A percentile compares a stretch with the other conserved stretches of the same genome.
Evolutionary conservation across 1,140 invertebrate species (phyloP).

Genomic region (Danaus plexippus): DNA sequence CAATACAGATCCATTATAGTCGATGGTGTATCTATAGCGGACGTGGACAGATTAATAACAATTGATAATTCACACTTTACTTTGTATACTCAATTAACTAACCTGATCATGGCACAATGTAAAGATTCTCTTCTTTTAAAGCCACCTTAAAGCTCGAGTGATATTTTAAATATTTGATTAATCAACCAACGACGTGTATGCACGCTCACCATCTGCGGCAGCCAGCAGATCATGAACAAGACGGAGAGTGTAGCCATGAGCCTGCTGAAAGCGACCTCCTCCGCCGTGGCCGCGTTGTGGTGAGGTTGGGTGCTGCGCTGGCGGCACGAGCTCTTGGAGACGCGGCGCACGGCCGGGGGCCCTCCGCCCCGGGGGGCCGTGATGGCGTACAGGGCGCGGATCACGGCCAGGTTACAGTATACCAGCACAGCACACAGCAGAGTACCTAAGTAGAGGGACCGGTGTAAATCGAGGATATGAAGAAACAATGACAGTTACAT

Average conservation of each 20-base stretch:
- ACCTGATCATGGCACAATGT: too few relatives aligned
- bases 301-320: slow-evolving; percentile 36
- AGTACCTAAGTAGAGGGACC: slow-evolving; percentile 72
- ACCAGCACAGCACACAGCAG: slow-evolving; percentile 83
- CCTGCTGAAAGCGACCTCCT: slow-evolving; percentile 87
- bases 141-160: too few relatives aligned
- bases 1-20: slow-evolving; percentile 10
- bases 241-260: slow-evolving; percentile 87
- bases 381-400: slow-evolving; percentile 80
- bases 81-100: slow-evolving; percentile 1
- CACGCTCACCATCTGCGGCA: slow-evolving; percentile 85
- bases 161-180: too few relatives aligned
- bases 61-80: neutral
- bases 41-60: neutral
- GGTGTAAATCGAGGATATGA: neutral
- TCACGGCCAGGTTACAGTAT: slow-evolving; percentile 86
- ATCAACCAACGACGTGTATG: too few relatives aligned
- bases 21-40: slow-evolving; percentile 12
- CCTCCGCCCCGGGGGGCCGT: slow-evolving; percentile 60
- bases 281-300: slow-evolving; percentile 76
- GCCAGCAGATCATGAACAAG: slow-evolving; percentile 87
- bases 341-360: slow-evolving; percentile 67
- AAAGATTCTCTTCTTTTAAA: too few relatives aligned
- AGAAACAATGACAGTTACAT: slow-evolving; percentile 6
- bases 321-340: slow-evolving; percentile 70